Conservation (phyloP, 2,888 invertebrate genomes). For the Thera britannica region DNA sequence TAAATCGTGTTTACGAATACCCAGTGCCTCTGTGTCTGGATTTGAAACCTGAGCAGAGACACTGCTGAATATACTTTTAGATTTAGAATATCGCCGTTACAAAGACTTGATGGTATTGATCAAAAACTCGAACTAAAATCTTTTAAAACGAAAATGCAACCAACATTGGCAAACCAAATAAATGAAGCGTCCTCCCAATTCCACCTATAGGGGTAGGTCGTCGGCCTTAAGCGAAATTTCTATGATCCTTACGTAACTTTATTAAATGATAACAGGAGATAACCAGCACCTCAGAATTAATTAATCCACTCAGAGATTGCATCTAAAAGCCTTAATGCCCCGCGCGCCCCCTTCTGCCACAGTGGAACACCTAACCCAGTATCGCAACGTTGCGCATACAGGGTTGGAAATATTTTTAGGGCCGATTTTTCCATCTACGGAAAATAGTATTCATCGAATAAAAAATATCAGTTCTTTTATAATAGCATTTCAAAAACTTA, state of each 20-base stretch:
- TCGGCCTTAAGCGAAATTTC: slow-evolving; percentile 57
- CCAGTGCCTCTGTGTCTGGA: no score
- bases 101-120: no score
- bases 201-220: slow-evolving; percentile 18
- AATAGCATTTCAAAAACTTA: no score
- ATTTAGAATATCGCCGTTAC: no score
- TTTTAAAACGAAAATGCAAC: background rate
- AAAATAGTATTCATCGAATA: no score
- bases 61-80: no score
- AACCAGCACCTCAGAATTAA: slow-evolving; percentile 85
- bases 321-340: slow-evolving; percentile 74
- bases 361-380: slow-evolving; percentile 8
- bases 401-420: no score
- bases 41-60: no score
- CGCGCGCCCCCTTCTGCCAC: slow-evolving; percentile 56
- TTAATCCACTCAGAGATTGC: slow-evolving; percentile 85
- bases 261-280: slow-evolving; percentile 84
- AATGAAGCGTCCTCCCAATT: background rate
- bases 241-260: slow-evolving; percentile 77
- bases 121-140: no score
- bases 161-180: slow-evolving; percentile 3
- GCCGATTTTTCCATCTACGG: no score
- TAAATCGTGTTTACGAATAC: no score
- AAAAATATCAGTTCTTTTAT: no score
- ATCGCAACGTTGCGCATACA: slow-evolving; percentile 9